Conservation (phyloP, 2,113 vertebrate species). For the Notechis scutatus region DNA sequence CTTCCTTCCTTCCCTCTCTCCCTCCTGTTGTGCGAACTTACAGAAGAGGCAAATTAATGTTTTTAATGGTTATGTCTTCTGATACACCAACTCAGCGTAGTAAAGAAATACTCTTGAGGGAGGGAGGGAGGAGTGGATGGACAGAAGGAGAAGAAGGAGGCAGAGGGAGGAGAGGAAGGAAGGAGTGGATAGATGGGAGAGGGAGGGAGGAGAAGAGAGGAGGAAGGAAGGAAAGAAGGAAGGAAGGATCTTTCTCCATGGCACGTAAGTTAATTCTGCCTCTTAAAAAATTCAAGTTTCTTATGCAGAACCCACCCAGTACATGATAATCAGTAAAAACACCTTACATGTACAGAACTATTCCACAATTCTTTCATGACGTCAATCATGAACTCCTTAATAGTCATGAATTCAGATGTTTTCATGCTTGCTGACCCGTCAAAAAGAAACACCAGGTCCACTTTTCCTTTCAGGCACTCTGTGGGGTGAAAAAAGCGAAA, state of each 20-base stretch:
- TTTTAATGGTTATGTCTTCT: background rate
- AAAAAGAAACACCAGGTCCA: constrained; percentile 81
- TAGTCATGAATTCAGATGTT: constrained; percentile 51
- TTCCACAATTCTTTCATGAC: constrained; percentile 70
- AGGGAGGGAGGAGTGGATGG: no score
- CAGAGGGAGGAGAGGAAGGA: background rate
- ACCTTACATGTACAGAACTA: constrained; percentile 72
- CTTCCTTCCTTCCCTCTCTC: background rate
- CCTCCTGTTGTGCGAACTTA: background rate
- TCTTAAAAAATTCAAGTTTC: background rate
- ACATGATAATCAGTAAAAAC: background rate
- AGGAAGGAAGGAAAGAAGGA: background rate
- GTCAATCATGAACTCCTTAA: constrained; percentile 72
- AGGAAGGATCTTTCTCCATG: background rate
- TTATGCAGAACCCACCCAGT: background rate
- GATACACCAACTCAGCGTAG: background rate
- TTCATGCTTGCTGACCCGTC: constrained; percentile 77
- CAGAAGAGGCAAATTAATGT: background rate
- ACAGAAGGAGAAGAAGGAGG: no score
- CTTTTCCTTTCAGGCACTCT: constrained; percentile 76
- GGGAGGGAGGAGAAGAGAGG: no score
- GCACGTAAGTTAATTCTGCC: background rate
- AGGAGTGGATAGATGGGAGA: no score
- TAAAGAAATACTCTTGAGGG: background rate
- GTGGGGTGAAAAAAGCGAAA: background rate